Conservation (phyloP, 1,140 invertebrate species). For the Drosophila pseudoananassae region DNA sequence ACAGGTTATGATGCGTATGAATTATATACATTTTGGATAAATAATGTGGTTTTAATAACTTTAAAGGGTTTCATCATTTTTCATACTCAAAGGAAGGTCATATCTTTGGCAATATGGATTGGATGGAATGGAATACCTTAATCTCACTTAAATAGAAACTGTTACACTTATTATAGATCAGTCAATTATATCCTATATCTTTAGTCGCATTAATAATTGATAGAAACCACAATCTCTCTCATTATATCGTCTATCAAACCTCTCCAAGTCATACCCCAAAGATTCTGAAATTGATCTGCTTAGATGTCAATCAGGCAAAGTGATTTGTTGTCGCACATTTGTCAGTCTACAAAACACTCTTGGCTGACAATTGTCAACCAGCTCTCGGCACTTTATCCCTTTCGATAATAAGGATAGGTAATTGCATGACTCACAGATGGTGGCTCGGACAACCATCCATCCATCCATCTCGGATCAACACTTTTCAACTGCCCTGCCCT, state of each 20-base stretch:
- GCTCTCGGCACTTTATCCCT: constrained; percentile 11
- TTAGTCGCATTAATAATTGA: not conserved
- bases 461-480: constrained; percentile 49
- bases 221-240: not conserved
- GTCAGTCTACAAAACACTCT: constrained; percentile 72
- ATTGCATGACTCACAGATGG: constrained; percentile 60
- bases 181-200: too few relatives aligned
- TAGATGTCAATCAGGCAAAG: constrained; percentile 55
- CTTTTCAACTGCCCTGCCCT: constrained; percentile 28
- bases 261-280: too few relatives aligned
- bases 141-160: too few relatives aligned
- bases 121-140: too few relatives aligned
- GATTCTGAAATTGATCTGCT: constrained; percentile 36
- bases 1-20: not conserved
- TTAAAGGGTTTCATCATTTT: too few relatives aligned
- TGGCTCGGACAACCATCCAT: constrained; percentile 13
- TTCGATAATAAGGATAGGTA: constrained; percentile 53
- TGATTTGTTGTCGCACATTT: constrained; percentile 77
- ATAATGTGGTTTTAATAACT: not conserved
- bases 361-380: constrained; percentile 28
- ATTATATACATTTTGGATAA: not conserved
- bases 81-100: not conserved
- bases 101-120: too few relatives aligned
- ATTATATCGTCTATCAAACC: not conserved
- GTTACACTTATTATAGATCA: too few relatives aligned